phyloP scores from a whole-genome alignment of 2,113 vertebrate species.

The Ovibos moschatus region DNA sequence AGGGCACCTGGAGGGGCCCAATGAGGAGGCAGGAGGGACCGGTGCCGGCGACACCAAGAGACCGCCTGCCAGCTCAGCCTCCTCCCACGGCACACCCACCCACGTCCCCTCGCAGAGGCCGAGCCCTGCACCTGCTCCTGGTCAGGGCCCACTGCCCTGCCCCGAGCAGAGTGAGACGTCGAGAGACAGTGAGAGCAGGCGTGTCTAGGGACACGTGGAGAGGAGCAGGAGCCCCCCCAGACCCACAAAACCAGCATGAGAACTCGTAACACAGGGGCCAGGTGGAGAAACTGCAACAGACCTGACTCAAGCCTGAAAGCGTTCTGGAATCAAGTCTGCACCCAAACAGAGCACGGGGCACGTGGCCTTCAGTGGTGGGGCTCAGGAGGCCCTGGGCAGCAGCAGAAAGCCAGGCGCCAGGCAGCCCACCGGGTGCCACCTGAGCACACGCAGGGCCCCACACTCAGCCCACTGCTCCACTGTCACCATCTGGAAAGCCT shows the following conservation, averaged over 20 bases:
- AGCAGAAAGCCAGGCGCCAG: neutral
- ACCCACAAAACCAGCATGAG: no score
- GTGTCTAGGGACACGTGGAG: accelerated
- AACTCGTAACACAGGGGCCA: neutral
- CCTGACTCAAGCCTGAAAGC: neutral
- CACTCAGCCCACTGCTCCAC: neutral
- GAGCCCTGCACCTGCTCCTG: neutral
- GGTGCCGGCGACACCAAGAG: accelerated
- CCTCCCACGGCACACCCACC: accelerated
- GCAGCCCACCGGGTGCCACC: accelerated
- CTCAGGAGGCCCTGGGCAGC: neutral
- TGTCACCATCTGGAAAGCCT: neutral
- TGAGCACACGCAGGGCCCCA: neutral
- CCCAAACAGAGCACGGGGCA: accelerated
- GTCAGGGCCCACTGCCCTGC: neutral
- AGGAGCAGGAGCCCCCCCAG: neutral
- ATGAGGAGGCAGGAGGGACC: neutral
- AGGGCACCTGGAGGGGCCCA: neutral
- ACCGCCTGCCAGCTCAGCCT: neutral
- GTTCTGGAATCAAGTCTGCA: neutral
- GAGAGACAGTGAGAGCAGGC: accelerated
- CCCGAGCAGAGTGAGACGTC: accelerated
- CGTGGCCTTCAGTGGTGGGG: accelerated
- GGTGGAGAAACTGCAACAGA: neutral
- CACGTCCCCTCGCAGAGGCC: neutral